Conservation (phyloP, 2,113 vertebrate species). For the Paedocypris sp. region DNA sequence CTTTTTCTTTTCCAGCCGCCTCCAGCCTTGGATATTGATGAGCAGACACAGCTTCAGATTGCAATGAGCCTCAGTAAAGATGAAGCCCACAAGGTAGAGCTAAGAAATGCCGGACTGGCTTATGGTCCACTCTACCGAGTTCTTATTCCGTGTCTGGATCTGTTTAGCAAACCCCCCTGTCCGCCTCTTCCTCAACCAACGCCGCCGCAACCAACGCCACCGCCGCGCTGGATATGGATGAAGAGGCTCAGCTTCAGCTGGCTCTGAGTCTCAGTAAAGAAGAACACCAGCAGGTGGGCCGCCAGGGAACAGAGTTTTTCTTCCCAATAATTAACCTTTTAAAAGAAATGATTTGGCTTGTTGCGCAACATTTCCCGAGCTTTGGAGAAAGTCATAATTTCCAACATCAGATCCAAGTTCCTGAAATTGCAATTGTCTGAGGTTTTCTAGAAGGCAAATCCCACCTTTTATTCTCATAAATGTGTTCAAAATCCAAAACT, state of each 20-base stretch:
- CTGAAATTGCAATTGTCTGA: no score
- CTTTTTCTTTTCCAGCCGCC: constrained; percentile 49
- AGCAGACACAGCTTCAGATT: constrained; percentile 88
- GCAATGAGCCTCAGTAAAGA: constrained; percentile 85
- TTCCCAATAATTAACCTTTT: no score
- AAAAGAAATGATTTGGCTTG: no score
- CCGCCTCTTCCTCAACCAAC: background rate
- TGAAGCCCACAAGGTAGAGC: constrained; percentile 80
- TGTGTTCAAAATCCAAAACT: no score
- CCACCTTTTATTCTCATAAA: no score
- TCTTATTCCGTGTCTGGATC: background rate
- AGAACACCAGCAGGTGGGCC: constrained; percentile 58
- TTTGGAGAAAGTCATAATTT: no score
- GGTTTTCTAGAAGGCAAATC: no score
- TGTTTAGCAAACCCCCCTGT: constrained; percentile 15
- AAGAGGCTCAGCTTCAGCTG: constrained; percentile 60
- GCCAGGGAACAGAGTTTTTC: background rate
- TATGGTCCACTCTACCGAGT: background rate
- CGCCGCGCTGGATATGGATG: constrained; percentile 48
- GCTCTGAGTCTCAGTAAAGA: constrained; percentile 64
- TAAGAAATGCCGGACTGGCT: no score
- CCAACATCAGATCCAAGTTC: no score
- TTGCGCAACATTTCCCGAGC: no score
- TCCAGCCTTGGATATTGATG: constrained; percentile 68
- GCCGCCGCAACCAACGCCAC: background rate